Percentiles rank a stretch among this genome's conserved stretches.
These are phyloP conservation scores for Spodoptera frugiperda DNA, from an alignment of 1,140 invertebrate species.

Conservation along the genomic window DNA sequence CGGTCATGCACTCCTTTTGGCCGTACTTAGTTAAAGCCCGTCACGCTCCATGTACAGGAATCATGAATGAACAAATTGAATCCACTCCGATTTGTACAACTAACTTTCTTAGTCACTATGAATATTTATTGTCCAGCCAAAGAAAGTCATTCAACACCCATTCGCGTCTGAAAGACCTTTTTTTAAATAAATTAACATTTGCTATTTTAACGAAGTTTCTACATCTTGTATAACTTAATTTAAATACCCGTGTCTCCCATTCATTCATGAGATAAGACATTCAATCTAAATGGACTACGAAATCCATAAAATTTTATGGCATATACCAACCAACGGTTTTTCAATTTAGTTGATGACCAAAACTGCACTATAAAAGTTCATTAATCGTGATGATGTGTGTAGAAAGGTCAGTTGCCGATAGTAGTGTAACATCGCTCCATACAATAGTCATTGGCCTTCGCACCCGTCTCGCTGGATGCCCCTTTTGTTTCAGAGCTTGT, in stretches of 20 bases:
- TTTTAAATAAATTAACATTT: constrained; percentile 21
- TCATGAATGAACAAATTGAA: constrained; percentile 60
- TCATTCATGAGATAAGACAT: neutral
- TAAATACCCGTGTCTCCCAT: neutral
- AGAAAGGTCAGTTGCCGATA: constrained; percentile 77
- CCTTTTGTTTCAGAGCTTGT: constrained; percentile 73
- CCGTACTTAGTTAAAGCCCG: constrained; percentile 59
- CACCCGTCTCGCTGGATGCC: constrained; percentile 70
- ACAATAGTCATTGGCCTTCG: constrained; percentile 80
- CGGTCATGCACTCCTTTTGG: constrained; percentile 66
- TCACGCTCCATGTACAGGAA: constrained; percentile 61
- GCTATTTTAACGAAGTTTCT: neutral
- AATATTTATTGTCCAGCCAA: constrained; percentile 33
- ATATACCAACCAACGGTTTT: neutral
- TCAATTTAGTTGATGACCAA: constrained; percentile 16
- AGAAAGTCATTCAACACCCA: constrained; percentile 6
- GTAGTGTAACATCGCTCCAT: constrained; percentile 54
- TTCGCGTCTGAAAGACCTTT: constrained; percentile 18
- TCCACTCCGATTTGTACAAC: constrained; percentile 58
- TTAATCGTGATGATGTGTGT: constrained; percentile 55
- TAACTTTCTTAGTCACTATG: constrained; percentile 49
- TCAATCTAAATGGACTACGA: neutral
- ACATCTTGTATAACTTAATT: neutral
- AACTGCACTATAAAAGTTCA: constrained; percentile 51
- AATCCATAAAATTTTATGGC: no score